Evolutionary conservation across 2,113 vertebrate genomes (phyloP), one percentile per base, ranked within the genome.

Genomic region (Phylloscopus trochilus): DNA sequence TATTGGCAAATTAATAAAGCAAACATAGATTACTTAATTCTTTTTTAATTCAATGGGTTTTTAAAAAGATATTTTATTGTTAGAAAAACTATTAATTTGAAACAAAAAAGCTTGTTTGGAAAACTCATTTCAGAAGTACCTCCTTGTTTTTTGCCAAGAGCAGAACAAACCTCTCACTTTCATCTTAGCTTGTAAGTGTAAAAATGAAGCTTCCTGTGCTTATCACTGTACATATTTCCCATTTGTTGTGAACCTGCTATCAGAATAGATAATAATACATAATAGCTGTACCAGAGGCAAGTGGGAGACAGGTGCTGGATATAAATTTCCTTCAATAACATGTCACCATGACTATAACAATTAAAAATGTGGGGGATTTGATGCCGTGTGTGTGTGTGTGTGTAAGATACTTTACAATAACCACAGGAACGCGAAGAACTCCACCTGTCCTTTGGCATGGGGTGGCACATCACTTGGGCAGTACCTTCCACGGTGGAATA

Each of bases 381-480:
- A 76, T n/a, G 35, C 26, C 22, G 52, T 55, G 41, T 41, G 41
- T 12, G 30, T 43, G 4, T 37, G 35, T 53, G 19, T 64, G 35
- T 8, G 14, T 27, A 41, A 66, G 62, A n/a, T 10, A 15, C n/a
- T 33, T 52, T 5, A 24, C 19, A 11, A 1, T 11, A 33, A 30
- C 8, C 22, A 24, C 2, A 53, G 16, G n/a, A 76, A 58, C 6
- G 39, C 0, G 0, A 73, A 46, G 70, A 30, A 33, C 26, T 56
- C 12, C 3, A 3, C 6, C n/a, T 13, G 35, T 44, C 33, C 41
- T 55, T 26, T 5, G 41, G 17, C 56, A 17, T 0, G 30, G 47
- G 24, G 35, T 17, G 5, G 23, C 31, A 3, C 10, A 1, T 63
- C 69, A 2, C 60, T 53, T 1, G 20, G 41, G 13, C 30, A 15